These are phyloP conservation scores for Gryllus bimaculatus DNA, from an alignment of 1,140 invertebrate species.

Conservation along the genomic window DNA sequence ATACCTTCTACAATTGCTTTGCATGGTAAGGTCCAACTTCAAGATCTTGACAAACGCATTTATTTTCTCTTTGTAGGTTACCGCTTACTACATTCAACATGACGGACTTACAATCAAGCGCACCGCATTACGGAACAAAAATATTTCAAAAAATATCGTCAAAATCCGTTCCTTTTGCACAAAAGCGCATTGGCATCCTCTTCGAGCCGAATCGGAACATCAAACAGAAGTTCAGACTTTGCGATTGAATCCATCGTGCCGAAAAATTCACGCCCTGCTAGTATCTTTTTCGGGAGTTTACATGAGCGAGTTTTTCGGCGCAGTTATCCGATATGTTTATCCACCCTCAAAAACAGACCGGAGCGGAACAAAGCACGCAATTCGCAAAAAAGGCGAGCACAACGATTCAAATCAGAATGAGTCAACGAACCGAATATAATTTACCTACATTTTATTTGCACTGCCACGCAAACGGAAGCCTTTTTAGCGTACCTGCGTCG, in stretches of 20 bases:
- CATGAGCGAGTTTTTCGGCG: background rate
- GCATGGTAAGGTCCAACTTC: too few species aligned
- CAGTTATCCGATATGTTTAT: background rate
- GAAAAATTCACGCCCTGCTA: background rate
- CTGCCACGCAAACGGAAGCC: background rate
- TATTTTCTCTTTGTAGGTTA: too few species aligned
- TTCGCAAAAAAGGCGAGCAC: background rate
- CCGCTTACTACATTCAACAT: too few species aligned
- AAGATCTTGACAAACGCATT: too few species aligned
- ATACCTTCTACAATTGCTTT: too few species aligned
- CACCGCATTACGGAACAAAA: too few species aligned
- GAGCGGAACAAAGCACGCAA: background rate
- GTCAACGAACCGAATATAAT: background rate
- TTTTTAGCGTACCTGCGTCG: background rate
- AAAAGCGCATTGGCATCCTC: too few species aligned
- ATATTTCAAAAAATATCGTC: too few species aligned
- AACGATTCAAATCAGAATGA: background rate
- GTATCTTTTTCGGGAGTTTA: background rate
- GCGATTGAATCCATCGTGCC: background rate
- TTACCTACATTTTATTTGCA: background rate
- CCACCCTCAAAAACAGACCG: background rate
- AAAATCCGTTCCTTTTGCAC: too few species aligned
- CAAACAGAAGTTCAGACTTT: too few species aligned
- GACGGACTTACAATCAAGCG: too few species aligned
- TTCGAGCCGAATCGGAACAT: too few species aligned